Conservation (phyloP, 1,140 invertebrate species). For the Neotoxoptera formosana region DNA sequence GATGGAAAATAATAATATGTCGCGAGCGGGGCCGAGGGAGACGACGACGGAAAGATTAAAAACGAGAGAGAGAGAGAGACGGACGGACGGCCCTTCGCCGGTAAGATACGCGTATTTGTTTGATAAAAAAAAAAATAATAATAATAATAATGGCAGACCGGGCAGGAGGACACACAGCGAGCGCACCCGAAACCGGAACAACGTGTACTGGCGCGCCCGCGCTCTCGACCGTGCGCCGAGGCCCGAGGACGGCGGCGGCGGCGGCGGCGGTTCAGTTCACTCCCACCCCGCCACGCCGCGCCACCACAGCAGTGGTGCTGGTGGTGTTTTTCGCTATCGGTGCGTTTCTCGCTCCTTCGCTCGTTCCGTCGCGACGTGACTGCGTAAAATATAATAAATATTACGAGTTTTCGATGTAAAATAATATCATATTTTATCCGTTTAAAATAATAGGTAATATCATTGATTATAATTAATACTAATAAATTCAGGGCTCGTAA, state of each 20-base stretch:
- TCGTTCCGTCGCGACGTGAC: no score
- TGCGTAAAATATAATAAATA: background rate
- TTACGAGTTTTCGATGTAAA: background rate
- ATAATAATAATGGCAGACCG: background rate
- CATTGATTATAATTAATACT: no score
- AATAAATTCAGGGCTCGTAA: no score
- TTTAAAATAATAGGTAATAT: no score
- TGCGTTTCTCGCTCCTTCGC: background rate
- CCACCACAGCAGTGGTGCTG: no score
- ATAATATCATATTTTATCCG: no score
- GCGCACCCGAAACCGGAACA: conserved; percentile 31
- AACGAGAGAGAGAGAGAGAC: no score
- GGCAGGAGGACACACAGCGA: background rate
- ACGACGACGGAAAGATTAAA: background rate
- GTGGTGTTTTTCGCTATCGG: background rate
- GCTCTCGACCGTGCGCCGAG: background rate
- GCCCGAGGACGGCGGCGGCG: background rate
- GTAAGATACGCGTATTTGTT: background rate
- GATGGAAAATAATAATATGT: no score
- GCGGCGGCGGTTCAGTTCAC: background rate
- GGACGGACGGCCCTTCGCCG: background rate
- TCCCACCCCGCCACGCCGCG: no score
- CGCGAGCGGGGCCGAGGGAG: background rate
- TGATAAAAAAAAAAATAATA: no score
- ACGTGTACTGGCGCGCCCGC: background rate